phyloP scores from a whole-genome alignment of 2,888 invertebrate species.

The Drosophila longiperda region DNA sequence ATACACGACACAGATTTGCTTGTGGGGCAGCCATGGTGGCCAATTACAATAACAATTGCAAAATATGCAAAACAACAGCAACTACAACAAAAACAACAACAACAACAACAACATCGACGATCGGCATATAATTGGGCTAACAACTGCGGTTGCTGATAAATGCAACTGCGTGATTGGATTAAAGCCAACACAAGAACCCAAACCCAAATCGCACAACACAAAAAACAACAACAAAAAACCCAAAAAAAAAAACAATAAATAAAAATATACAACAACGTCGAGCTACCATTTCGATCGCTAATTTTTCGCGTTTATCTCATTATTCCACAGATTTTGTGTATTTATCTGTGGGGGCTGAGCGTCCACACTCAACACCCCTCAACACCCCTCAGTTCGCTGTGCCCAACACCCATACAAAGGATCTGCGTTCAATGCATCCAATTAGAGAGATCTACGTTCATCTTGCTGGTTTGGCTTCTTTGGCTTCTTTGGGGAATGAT shows the following conservation, averaged over 20 bases:
- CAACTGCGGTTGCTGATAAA: constrained; percentile 64
- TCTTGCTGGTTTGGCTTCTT: constrained; percentile 32
- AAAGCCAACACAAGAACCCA: constrained; percentile 44
- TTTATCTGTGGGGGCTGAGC: constrained; percentile 71
- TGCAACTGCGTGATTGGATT: constrained; percentile 80
- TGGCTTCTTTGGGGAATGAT: constrained; percentile 57
- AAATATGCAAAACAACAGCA: constrained; percentile 63
- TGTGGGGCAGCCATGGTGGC: constrained; percentile 67
- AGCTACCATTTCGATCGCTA: constrained; percentile 74
- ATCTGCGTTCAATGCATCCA: constrained; percentile 69
- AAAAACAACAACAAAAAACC: background rate
- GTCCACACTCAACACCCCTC: constrained; percentile 2
- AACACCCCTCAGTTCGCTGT: background rate
- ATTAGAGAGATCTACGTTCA: constrained; percentile 63
- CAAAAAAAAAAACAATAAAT: background rate
- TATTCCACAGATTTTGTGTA: constrained; percentile 78
- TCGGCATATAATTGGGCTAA: constrained; percentile 67
- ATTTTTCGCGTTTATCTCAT: constrained; percentile 84
- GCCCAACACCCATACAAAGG: constrained; percentile 38
- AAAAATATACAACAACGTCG: constrained; percentile 21
- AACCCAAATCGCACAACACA: constrained; percentile 13
- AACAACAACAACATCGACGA: constrained; percentile 30
- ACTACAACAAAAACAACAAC: constrained; percentile 31
- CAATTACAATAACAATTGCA: constrained; percentile 76
- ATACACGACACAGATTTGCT: constrained; percentile 5